Conservation (phyloP, 2,888 invertebrate species). For the Abscondita cerata region DNA sequence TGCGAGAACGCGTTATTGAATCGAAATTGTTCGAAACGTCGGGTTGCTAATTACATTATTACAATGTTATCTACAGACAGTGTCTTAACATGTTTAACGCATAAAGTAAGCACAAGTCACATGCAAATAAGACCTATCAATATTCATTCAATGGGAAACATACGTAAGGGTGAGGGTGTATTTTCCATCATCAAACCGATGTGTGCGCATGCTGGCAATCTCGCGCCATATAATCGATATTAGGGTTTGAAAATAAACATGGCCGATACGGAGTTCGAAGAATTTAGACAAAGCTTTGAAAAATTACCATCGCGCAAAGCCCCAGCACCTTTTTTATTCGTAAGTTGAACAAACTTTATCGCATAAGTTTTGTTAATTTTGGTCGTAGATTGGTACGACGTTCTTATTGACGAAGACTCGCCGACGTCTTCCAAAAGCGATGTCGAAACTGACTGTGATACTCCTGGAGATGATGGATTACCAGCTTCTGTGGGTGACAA, state of each 20-base stretch:
- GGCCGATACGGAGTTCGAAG: constrained; percentile 94
- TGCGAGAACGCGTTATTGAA: constrained; percentile 5
- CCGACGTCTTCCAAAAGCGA: constrained; percentile 80
- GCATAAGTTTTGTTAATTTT: constrained; percentile 6
- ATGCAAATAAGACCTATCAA: constrained; percentile 36
- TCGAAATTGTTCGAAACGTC: constrained; percentile 25
- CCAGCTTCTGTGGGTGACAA: constrained; percentile 32
- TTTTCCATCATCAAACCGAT: constrained; percentile 9
- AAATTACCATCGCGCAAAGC: constrained; percentile 80
- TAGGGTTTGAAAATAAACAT: constrained; percentile 65
- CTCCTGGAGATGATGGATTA: constrained; percentile 41
- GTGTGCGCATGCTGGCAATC: constrained; percentile 22
- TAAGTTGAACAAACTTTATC: constrained; percentile 65
- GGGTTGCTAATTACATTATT: constrained; percentile 27
- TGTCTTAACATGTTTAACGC: constrained; percentile 44
- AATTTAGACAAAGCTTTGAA: constrained; percentile 88
- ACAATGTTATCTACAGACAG: constrained; percentile 34
- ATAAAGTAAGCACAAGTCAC: constrained; percentile 50
- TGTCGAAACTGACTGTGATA: constrained; percentile 64
- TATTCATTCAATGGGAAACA: constrained; percentile 21
- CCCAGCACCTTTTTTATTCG: constrained; percentile 87
- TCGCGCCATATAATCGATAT: constrained; percentile 28
- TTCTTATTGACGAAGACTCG: constrained; percentile 81
- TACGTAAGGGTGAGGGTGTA: constrained; percentile 32
- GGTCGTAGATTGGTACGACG: constrained; percentile 76